phyloP scores from a whole-genome alignment of 2,797 vertebrate genomes.

The Smutsia gigantea region DNA sequence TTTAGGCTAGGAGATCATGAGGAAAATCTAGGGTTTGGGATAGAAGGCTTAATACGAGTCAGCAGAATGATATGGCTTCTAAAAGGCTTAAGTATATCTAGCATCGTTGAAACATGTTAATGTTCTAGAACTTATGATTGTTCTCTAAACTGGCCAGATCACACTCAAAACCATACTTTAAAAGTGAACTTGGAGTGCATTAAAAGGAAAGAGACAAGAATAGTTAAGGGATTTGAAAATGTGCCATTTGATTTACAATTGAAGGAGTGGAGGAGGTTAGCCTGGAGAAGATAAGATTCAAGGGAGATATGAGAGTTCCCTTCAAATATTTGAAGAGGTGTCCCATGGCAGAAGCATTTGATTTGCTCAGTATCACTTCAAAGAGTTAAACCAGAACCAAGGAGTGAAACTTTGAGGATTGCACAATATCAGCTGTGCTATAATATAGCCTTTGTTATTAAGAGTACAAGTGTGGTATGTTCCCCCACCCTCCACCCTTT shows the following conservation, averaged over 20 bases:
- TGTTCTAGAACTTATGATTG: background rate
- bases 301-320: background rate
- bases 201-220: background rate
- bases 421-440: background rate
- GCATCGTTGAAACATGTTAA: background rate
- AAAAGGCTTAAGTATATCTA: background rate
- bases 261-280: background rate
- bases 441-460: background rate
- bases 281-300: background rate
- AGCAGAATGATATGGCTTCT: background rate
- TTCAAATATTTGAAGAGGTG: background rate
- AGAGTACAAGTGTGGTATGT: background rate
- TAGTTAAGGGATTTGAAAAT: conserved; percentile 9
- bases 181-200: background rate
- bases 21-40: background rate
- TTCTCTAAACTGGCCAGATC: background rate
- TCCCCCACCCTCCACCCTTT: background rate
- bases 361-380: background rate
- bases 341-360: background rate
- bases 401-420: background rate
- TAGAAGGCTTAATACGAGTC: background rate
- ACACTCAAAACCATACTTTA: background rate
- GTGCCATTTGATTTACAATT: background rate
- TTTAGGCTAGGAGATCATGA: background rate
- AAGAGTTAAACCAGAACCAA: background rate